These are phyloP conservation scores for Macrobrachium rosenbergii DNA, from an alignment of 1,140 invertebrate species.

Conservation along the genomic window DNA sequence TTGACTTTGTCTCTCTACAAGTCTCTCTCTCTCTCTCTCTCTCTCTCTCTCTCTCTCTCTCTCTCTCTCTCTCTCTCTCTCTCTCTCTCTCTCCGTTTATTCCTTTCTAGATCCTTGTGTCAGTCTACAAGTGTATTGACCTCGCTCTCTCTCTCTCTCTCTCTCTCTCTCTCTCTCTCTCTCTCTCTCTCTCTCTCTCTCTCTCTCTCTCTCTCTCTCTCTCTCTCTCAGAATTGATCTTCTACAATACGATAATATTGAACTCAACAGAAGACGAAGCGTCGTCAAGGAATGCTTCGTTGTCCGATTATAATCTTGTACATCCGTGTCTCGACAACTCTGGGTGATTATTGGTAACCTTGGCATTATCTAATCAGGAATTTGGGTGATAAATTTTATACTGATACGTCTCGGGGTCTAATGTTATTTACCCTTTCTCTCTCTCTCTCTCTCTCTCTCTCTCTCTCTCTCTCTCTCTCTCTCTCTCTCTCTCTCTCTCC, in stretches of 20 bases:
- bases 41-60: no score
- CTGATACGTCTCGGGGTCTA: not conserved
- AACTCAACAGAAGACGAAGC: no score
- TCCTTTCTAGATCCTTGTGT: not conserved
- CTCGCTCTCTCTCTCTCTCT: slow-evolving; percentile 27
- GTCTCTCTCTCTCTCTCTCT: no score
- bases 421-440: not conserved
- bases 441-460: not conserved
- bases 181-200: no score
- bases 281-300: no score
- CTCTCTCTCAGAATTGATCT: not conserved
- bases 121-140: not conserved
- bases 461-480: slow-evolving; percentile 2
- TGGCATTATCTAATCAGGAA: no score
- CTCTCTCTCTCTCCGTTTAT: slow-evolving; percentile 9
- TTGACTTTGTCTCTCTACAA: no score
- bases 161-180: slow-evolving; percentile 11
- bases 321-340: no score
- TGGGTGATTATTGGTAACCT: no score
- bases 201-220: no score
- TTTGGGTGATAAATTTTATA: no score
- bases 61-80: slow-evolving; percentile 38
- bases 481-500: slow-evolving; percentile 4
- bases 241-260: not conserved
- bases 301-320: no score